These are phyloP conservation scores for Macropodus opercularis DNA, from an alignment of 2,797 vertebrate genomes.

Conservation along the genomic window DNA sequence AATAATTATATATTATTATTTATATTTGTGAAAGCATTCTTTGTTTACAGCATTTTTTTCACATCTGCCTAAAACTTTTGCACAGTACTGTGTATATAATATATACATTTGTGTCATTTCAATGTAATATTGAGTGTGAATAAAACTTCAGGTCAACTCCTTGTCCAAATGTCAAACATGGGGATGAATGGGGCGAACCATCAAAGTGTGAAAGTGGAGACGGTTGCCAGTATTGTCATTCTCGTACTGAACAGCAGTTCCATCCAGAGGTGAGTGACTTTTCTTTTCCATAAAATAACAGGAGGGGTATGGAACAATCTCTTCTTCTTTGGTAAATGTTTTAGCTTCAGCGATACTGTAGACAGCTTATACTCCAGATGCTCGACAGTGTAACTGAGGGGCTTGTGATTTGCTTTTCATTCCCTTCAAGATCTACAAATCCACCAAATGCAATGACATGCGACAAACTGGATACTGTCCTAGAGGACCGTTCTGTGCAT, in stretches of 20 bases:
- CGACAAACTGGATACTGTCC: constrained; percentile 93
- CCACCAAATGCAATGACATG: constrained; percentile 96
- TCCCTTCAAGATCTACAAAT: constrained; percentile 92
- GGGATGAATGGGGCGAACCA: constrained; percentile 95
- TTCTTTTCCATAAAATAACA: neutral
- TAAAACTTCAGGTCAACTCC: constrained; percentile 86
- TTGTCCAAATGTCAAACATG: constrained; percentile 92
- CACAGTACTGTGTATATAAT: no score
- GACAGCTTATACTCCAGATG: neutral
- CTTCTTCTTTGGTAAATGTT: neutral
- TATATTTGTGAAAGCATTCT: no score
- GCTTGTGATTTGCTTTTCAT: constrained; percentile 12
- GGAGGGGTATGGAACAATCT: neutral
- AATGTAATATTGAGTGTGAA: neutral
- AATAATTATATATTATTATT: no score
- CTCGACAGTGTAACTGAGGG: neutral
- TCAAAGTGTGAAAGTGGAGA: constrained; percentile 92
- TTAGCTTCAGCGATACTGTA: neutral
- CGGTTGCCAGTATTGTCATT: constrained; percentile 92
- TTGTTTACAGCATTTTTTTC: no score
- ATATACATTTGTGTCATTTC: neutral
- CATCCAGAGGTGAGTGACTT: constrained; percentile 88
- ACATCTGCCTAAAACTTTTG: no score
- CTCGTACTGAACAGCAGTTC: constrained; percentile 96
- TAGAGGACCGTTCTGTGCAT: constrained; percentile 93